Base-by-base conservation (phyloP, 2,797 vertebrate genomes). In the Phrynocephalus forsythii region DNA sequence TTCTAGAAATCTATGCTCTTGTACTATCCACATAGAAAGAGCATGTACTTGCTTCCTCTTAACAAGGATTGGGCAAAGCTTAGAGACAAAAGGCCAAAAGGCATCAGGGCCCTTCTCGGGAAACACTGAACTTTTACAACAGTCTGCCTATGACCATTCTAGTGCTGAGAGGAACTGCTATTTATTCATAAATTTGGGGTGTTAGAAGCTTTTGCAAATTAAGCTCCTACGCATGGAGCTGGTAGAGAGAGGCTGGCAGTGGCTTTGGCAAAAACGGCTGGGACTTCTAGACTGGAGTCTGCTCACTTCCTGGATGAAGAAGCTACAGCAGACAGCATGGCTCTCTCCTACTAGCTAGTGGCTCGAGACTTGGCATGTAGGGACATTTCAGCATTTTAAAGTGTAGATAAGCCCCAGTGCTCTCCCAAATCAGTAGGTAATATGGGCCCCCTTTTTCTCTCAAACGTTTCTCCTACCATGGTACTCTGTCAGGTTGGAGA, bases 121-220 rank as follows among this genome's bases (percentile, higher is more conserved):
- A 86, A 75, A 72, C 28, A 13, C 9, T 73, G 38, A 56, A 30
- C 15, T n/a, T 72, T 60, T 38, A 24, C 44, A 82, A n/a, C 72
- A 15, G 73, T 66, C 11, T 68, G 86, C 67, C 68, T 86, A 87
- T 83, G 85, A 24, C 7, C 22, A 26, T 10, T 83, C 38, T 26
- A 26, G n/a, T 6, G 24, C 11, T 5, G 28, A 67, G 16, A 38
- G 18, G 30, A 69, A 26, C 24, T 56, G 28, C 28, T 76, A 48
- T 84, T 86, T 84, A 80, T 80, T 84, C 24, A 28, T 81, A 28
- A 3, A n/a, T 22, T 44, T 72, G 20, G 18, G 24, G 68, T 24
- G 22, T 15, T 44, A 30, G n/a, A 15, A 75, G 15, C 24, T 84
- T 80, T 48, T 80, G 68, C 16, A 44, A 68, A 80, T 44, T 44